phyloP scores from a whole-genome alignment of 2,797 vertebrate species.

The Synanceia verrucosa region DNA sequence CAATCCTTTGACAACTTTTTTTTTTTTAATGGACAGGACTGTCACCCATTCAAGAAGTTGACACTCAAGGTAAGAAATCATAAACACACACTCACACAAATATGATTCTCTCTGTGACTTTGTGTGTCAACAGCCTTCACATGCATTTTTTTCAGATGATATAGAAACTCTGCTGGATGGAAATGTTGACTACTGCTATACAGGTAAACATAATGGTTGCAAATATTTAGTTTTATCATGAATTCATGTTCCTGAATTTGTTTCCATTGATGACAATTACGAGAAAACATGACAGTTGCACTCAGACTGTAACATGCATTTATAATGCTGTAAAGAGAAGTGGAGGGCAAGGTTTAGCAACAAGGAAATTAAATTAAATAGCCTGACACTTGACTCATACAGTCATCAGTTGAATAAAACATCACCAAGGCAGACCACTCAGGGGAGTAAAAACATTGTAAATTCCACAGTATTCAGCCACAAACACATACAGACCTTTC shows the following conservation, averaged over 20 bases:
- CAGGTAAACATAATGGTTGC: slow-evolving; percentile 43
- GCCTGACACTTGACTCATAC: too few relatives aligned
- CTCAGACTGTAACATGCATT: background rate
- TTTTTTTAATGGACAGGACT: slow-evolving; percentile 59
- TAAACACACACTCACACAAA: background rate
- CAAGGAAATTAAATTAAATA: too few relatives aligned
- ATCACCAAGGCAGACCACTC: too few relatives aligned
- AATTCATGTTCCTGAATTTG: too few relatives aligned
- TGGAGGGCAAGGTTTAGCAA: too few relatives aligned
- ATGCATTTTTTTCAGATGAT: slow-evolving; percentile 40
- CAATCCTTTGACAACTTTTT: background rate
- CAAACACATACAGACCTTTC: too few relatives aligned
- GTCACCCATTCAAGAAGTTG: slow-evolving; percentile 72
- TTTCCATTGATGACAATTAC: background rate
- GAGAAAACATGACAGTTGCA: background rate
- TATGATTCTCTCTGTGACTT: background rate
- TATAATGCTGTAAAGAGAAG: too few relatives aligned
- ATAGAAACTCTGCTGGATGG: slow-evolving; percentile 51
- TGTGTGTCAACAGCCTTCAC: background rate
- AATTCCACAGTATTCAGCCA: too few relatives aligned
- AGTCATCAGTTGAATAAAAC: too few relatives aligned
- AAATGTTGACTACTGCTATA: slow-evolving; percentile 27
- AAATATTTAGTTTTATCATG: background rate
- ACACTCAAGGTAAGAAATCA: slow-evolving; percentile 57
- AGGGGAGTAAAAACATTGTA: too few relatives aligned